phyloP scores from a whole-genome alignment of 2,113 vertebrate species.

The Pseudopipra pipra region DNA sequence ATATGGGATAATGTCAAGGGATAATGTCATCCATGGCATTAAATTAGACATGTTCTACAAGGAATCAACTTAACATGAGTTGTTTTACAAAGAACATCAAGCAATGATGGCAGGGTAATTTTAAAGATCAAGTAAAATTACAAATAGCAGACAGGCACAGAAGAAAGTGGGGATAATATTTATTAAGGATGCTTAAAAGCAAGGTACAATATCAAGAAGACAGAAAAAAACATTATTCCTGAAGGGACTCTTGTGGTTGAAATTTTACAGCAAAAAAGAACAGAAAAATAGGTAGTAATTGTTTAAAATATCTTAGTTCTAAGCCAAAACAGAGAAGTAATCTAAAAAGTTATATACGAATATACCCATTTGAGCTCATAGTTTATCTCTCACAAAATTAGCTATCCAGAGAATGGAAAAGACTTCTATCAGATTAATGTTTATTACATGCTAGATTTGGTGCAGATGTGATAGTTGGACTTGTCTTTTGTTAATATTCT shows the following conservation, averaged over 20 bases:
- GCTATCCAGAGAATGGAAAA: not conserved
- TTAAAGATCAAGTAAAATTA: not conserved
- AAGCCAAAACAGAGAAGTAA: not conserved
- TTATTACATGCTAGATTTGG: not conserved
- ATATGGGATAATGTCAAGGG: not conserved
- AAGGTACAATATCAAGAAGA: not conserved
- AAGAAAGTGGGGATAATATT: not conserved
- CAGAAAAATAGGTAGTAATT: not conserved
- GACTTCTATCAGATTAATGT: not conserved
- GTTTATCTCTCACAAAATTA: not conserved
- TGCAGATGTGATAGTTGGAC: not conserved
- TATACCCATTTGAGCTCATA: not conserved
- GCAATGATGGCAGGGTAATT: not conserved
- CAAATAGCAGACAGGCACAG: not conserved
- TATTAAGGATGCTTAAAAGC: not conserved
- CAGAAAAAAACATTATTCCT: not conserved
- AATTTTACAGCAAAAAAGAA: not conserved
- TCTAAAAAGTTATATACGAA: not conserved
- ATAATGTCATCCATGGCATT: not conserved
- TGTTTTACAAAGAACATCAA: not conserved
- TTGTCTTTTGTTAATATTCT: not conserved
- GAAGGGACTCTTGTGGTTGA: not conserved
- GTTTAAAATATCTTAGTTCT: not conserved
- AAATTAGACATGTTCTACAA: not conserved
- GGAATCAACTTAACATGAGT: not conserved